phyloP scores from a whole-genome alignment of 2,113 vertebrate species.

The Cariama cristata region DNA sequence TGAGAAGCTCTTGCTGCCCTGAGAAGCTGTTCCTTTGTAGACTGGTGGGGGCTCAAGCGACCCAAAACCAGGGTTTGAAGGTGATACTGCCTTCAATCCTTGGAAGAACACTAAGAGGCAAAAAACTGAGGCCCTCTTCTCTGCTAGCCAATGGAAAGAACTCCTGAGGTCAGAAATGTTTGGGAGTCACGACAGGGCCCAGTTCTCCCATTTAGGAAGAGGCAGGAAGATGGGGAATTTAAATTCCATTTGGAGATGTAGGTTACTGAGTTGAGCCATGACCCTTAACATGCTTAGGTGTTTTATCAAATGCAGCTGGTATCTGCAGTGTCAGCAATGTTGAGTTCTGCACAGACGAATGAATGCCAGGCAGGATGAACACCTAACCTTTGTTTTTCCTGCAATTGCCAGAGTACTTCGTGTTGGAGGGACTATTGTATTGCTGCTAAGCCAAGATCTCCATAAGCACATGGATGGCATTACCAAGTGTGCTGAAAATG shows the following conservation, averaged over 20 bases:
- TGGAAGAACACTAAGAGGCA: background rate
- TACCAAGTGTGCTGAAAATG: background rate
- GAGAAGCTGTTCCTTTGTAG: background rate
- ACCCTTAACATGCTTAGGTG: background rate
- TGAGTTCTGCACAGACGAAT: background rate
- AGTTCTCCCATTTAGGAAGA: background rate
- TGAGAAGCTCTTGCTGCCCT: background rate
- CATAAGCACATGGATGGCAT: conserved; percentile 43
- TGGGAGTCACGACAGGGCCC: background rate
- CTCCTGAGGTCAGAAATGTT: background rate
- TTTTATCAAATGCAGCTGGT: background rate
- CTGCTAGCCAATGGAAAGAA: background rate
- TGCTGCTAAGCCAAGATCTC: conserved; percentile 87
- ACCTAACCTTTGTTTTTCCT: background rate
- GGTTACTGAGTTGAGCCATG: background rate
- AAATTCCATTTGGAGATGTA: background rate
- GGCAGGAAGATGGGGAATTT: background rate
- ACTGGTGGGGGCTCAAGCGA: background rate
- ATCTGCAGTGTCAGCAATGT: background rate
- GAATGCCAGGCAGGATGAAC: background rate
- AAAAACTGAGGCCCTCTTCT: background rate
- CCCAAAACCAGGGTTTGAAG: background rate
- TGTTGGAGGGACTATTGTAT: conserved; percentile 80
- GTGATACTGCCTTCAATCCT: background rate
- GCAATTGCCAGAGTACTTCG: conserved; percentile 80